Evolutionary conservation across 1,140 invertebrate species (phyloP), one percentile per base, ranked within the genome.

Genomic region (Phortica variegata): DNA sequence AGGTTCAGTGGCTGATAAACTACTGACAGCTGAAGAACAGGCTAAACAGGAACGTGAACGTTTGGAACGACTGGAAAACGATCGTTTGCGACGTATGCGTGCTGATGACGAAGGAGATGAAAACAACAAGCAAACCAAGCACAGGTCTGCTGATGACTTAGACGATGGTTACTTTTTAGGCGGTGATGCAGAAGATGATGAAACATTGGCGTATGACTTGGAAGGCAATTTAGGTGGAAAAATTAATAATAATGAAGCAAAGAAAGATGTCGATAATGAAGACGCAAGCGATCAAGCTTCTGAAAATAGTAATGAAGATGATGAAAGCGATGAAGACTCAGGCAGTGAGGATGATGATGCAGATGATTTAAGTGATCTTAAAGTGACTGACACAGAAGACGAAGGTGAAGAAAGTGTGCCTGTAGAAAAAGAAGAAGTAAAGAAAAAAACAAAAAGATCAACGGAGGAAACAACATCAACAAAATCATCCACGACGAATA

Each of bases 21-120:
- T 93, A 2, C 91, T 93, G 77, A 88, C 84, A 37, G 85, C 89
- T 59, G 89, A 92, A 52, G 89, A 94, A 79, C 78, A 91, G 39
- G 86, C 85, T 5, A 85, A 85, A 69, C 87, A 92, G 77, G 89
- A 94, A 65, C 86, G 84, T 56, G 83, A 87, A 52, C 84, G 82
- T 55, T 76, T 94, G n/a, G 86, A 90, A 58, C 83, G 87, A 66
- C 76, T 93, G 21, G 91, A 95, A 79, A 81, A 80, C 54, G 87
- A 92, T 57, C 79, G 90, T 48, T 54, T 87, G 32, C 75, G 78
- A 42, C 81, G 92, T 63, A 95, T 95, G 92, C 79, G 82, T 49
- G 87, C 84, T 8, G 80, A 82, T 46, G 65, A 76, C 21, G 66
- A 78, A n/a, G 43, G 75, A 77, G 13, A 62, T 74, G 47, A 41